Evolutionary conservation across 2,797 vertebrate genomes (phyloP).

Genomic region (Todus mexicanus): DNA sequence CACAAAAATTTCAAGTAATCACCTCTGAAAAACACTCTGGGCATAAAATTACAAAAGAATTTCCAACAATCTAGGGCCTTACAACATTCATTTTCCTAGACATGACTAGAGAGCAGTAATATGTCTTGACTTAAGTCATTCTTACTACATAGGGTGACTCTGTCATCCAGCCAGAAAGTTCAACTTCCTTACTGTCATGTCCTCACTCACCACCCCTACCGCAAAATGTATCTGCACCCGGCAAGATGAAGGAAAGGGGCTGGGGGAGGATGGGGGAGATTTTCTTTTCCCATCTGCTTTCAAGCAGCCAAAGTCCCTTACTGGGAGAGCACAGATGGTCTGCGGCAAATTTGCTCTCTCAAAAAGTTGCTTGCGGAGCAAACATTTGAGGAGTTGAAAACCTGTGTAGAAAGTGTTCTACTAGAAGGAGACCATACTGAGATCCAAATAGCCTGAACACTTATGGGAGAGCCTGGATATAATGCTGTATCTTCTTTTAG

Average conservation of each 20-base stretch:
- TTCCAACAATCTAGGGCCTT: background rate
- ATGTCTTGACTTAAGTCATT: background rate
- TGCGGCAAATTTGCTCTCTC: background rate
- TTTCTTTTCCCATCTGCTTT: conserved; percentile 1
- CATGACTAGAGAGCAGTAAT: background rate
- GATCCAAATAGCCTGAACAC: background rate
- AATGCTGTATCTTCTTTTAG: background rate
- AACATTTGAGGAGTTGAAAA: background rate
- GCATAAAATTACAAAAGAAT: background rate
- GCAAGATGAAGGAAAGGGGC: background rate
- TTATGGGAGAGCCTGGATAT: background rate
- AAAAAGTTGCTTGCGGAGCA: background rate
- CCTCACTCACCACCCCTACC: background rate
- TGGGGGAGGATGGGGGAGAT: background rate
- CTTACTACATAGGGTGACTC: background rate
- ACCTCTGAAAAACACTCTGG: background rate
- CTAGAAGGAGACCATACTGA: background rate
- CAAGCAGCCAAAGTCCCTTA: background rate
- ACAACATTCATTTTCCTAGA: background rate
- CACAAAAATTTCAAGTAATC: background rate
- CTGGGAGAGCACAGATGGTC: conserved; percentile 19
- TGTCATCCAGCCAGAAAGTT: background rate
- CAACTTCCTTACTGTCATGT: background rate
- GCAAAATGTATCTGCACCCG: background rate
- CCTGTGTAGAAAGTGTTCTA: background rate